Base-by-base conservation (phyloP, 2,888 invertebrate genomes). In the Pollenia labialis region DNA sequence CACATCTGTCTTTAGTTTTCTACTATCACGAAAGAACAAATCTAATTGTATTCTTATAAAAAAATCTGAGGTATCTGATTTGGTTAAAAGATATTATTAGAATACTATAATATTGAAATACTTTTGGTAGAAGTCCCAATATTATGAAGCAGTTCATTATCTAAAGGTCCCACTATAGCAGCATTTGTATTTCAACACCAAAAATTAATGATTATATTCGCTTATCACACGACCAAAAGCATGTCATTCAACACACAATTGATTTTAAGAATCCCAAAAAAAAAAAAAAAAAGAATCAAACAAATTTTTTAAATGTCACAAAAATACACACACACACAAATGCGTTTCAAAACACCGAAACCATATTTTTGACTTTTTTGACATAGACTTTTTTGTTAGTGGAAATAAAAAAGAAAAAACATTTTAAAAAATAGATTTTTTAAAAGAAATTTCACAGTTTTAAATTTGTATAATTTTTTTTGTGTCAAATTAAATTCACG, bases 171-270 rank as follows among this genome's bases (percentile, higher is more conserved):
- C n/a, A 50, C 48, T 71, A 69, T 52, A 46, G 7, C 9, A 56
- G 58, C 40, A 50, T 72, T 60, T 64, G 50, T 66, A 58, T 77
- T 50, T 84, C 66, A 84, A 50, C 72, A 79, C 72, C 60, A 58
- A 40, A 84, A 50, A 58, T 76, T 40, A 76, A 71, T 76, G 64
- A 66, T 75, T 72, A 64, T 58, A 60, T 52, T 54, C 32, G 50
- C 83, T 84, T 84, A 84, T 66, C 79, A 50, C 12, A 52, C 52
- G 14, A 77, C 12, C 62, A 18, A 32, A 32, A 77, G 9, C 62
- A 72, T 83, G 58, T 77, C 69, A 83, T 68, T 68, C 32, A 32
- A 86, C 80, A 80, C 64, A 86, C 74, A 79, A 76, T 71, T 66
- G 58, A 23, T 54, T 79, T 76, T 3, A 42, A 62, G 58, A 68